Conservation (phyloP, 2,888 invertebrate genomes). For the Acleris cristana region DNA sequence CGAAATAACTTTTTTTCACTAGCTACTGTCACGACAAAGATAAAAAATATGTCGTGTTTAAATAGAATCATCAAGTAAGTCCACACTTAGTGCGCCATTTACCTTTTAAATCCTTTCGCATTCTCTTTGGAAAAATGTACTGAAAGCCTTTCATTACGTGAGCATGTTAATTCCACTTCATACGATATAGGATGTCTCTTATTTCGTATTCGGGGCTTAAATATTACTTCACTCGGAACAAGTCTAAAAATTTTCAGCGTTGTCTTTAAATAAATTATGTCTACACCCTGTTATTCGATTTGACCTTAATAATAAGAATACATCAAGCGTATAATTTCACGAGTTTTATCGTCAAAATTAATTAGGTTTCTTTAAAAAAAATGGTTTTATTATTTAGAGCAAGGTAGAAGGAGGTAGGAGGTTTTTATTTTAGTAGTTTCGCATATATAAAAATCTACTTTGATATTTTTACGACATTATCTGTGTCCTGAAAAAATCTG, state of each 20-base stretch:
- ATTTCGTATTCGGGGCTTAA: neutral
- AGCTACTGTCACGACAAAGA: no score
- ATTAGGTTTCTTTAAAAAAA: no score
- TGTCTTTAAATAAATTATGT: neutral
- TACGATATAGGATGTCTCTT: neutral
- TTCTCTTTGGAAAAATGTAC: conserved; percentile 4
- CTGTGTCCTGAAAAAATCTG: no score
- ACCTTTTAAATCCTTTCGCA: conserved; percentile 2
- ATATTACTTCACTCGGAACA: conserved; percentile 15
- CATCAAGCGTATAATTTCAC: neutral
- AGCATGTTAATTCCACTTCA: conserved; percentile 5
- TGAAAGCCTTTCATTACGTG: conserved; percentile 6
- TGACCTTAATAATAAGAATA: neutral
- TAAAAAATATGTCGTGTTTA: no score
- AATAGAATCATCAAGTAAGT: neutral
- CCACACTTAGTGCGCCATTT: neutral
- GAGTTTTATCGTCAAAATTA: no score
- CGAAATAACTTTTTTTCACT: no score
- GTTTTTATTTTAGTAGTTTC: no score
- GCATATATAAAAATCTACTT: no score
- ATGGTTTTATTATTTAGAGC: no score
- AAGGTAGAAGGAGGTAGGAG: no score
- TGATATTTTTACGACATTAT: no score
- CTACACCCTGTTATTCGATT: neutral
- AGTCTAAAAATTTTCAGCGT: neutral